phyloP scores from a whole-genome alignment of 2,113 vertebrate species.

The Oreocharis arfaki region DNA sequence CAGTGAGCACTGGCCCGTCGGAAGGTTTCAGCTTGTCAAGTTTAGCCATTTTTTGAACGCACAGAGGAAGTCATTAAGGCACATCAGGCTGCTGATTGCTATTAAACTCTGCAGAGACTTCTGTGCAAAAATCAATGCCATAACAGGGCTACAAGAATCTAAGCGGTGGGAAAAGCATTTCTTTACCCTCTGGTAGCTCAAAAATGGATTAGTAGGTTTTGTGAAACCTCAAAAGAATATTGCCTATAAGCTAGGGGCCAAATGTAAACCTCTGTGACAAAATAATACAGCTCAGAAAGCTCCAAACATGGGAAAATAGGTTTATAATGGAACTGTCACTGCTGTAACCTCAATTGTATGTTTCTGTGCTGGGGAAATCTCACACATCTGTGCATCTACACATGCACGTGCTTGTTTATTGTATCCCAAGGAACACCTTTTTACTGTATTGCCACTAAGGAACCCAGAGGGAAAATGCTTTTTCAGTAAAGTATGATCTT shows the following conservation, averaged over 20 bases:
- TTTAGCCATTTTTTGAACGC: conserved; percentile 35
- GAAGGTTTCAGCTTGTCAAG: conserved; percentile 53
- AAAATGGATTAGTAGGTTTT: conserved; percentile 25
- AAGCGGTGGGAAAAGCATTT: conserved; percentile 8
- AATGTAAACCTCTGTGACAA: conserved; percentile 4
- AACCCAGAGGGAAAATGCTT: not conserved
- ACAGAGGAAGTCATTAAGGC: conserved; percentile 61
- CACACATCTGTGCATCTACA: not conserved
- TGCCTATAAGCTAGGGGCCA: not conserved
- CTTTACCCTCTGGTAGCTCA: conserved; percentile 25
- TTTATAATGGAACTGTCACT: conserved; percentile 21
- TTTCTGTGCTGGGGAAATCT: conserved; percentile 4
- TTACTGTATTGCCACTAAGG: not conserved
- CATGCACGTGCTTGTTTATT: not conserved
- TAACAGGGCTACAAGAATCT: conserved; percentile 26
- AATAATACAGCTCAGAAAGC: conserved; percentile 19
- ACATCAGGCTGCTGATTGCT: conserved; percentile 59
- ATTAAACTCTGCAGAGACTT: conserved; percentile 50
- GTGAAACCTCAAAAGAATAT: not conserved
- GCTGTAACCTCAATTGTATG: not conserved
- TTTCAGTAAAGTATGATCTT: not conserved
- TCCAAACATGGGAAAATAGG: not conserved
- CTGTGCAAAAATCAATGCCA: conserved; percentile 51
- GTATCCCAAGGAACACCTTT: not conserved
- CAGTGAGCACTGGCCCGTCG: conserved; percentile 28